Conservation (phyloP, 2,888 invertebrate species). For the Entomobrya proxima region DNA sequence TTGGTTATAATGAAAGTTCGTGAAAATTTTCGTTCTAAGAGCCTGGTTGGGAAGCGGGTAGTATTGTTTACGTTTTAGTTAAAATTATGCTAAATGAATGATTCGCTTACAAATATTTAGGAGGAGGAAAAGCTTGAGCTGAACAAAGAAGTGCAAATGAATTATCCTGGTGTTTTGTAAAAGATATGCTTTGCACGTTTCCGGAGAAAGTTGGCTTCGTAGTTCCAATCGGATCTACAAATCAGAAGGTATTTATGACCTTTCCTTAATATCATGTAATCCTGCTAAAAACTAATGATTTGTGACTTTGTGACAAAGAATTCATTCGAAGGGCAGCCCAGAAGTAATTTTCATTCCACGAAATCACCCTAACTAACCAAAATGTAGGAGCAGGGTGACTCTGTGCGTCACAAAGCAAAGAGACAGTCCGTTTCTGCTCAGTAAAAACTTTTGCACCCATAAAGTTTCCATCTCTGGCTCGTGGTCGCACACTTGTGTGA, state of each 20-base stretch:
- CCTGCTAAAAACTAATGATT: background rate
- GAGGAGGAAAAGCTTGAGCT: slow-evolving; percentile 74
- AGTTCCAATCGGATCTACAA: slow-evolving; percentile 78
- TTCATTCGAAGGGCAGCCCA: slow-evolving; percentile 25
- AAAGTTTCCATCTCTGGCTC: slow-evolving; percentile 72
- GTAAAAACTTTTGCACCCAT: slow-evolving; percentile 70
- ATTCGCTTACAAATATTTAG: slow-evolving; percentile 72
- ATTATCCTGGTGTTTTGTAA: slow-evolving; percentile 65
- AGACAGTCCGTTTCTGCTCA: slow-evolving; percentile 59
- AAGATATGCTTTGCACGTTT: slow-evolving; percentile 78
- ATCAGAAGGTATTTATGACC: background rate
- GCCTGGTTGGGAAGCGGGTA: slow-evolving; percentile 23
- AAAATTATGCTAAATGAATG: too few species aligned
- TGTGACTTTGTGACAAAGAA: background rate
- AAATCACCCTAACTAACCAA: slow-evolving; percentile 62
- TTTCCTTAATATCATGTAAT: background rate
- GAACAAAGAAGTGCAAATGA: slow-evolving; percentile 72
- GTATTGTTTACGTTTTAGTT: too few species aligned
- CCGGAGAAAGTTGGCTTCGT: slow-evolving; percentile 78
- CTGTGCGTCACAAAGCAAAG: slow-evolving; percentile 75
- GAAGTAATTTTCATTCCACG: background rate
- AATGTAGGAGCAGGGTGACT: slow-evolving; percentile 74
- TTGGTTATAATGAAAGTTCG: background rate
- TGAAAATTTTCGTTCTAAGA: background rate
- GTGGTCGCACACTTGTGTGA: slow-evolving; percentile 72